Conservation (phyloP, 2,888 invertebrate species). For the Agonopterix alstromeriana region DNA sequence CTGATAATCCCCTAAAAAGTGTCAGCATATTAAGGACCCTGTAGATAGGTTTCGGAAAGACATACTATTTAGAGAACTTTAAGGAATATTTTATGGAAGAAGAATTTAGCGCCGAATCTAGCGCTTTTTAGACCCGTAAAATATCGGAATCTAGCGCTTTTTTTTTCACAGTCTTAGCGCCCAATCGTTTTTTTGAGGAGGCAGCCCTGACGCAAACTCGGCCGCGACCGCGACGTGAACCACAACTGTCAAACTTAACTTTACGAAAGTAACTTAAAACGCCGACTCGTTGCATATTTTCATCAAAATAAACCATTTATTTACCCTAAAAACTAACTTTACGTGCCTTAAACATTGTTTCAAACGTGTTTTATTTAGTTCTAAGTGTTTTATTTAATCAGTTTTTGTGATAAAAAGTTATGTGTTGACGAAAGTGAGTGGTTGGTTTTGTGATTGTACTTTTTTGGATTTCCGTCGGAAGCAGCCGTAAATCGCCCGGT, state of each 20-base stretch:
- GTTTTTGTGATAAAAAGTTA: constrained; percentile 5
- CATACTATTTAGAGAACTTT: too few species aligned
- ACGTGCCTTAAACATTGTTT: constrained; percentile 21
- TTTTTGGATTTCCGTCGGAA: constrained; percentile 10
- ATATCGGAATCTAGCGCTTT: too few species aligned
- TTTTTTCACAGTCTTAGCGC: too few species aligned
- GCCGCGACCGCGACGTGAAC: constrained; percentile 15
- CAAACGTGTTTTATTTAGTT: constrained; percentile 12
- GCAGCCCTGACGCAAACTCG: neutral
- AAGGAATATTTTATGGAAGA: too few species aligned
- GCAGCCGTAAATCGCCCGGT: constrained; percentile 21
- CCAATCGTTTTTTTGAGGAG: too few species aligned
- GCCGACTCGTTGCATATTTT: constrained; percentile 22
- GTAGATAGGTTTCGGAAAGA: too few species aligned
- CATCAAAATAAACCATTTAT: constrained; percentile 25
- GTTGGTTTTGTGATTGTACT: constrained; percentile 9
- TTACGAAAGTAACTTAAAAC: constrained; percentile 26
- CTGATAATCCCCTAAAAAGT: too few species aligned
- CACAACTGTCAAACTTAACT: constrained; percentile 30
- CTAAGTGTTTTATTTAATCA: constrained; percentile 13
- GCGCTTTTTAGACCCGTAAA: too few species aligned
- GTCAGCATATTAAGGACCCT: too few species aligned
- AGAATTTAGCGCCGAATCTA: too few species aligned
- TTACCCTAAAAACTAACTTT: constrained; percentile 21
- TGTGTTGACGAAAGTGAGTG: constrained; percentile 9